Evolutionary conservation across 2,797 vertebrate species (phyloP), one percentile per base, ranked within the genome.

Genomic region (Lepidocolaptes lacrymiger): DNA sequence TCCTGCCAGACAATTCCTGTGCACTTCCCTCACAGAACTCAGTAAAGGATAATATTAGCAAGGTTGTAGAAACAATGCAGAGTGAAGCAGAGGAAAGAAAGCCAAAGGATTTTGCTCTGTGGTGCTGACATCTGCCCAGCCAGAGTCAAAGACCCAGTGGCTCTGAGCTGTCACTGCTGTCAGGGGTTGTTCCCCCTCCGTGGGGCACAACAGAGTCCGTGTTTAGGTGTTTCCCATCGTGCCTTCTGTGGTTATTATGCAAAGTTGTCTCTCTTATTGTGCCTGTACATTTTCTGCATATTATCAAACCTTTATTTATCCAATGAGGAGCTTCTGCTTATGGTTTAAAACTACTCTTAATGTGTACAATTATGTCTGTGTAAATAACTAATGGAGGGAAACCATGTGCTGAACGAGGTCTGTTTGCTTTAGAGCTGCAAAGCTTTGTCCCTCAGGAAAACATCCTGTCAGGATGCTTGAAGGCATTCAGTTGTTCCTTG

Each of bases 361-460:
- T 0, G 0, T 36, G 52, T 36, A 44, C 26, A 7, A 75, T 89
- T 64, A 19, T 68, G 23, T 80, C 36, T 48, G 23, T 80, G n/a
- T 78, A 68, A 85, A 46, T 78, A 88, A 90, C 8, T 56, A 64
- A 46, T 39, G 68, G 64, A 80, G 37, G 20, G 67, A 54, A 71
- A 44, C 28, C 39, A 21, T 79, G 90, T 85, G 82, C 64, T 89
- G 72, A 63, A 41, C 76, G 46, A 73, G 54, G 17, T 49, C 58
- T 64, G 51, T 72, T 71, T 75, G 75, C 55, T 91, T 89, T 85
- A 62, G 62, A 85, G 67, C 71, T 76, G 78, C 48, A 85, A 66
- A 81, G 55, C 68, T 79, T 74, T 88, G 78, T 85, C 85, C 75
- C 80, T 88, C n/a, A 41, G 56, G 55, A 85, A 73, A 75, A 62